Conservation (phyloP, 2,888 invertebrate species). For the Holacanthella duospinosa region DNA sequence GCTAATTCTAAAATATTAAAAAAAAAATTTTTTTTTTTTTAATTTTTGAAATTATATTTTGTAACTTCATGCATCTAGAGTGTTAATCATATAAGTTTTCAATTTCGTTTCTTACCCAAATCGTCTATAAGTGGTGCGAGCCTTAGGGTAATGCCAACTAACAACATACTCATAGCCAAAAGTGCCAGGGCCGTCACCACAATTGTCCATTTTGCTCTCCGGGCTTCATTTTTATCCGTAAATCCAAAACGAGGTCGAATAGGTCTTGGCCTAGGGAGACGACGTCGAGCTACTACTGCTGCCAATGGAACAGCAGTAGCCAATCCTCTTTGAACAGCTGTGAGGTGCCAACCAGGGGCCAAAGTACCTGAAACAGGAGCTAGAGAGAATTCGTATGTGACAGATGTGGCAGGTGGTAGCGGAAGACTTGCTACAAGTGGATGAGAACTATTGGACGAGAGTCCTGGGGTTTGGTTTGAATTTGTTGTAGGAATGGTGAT, state of each 20-base stretch:
- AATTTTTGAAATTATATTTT: too few relatives aligned
- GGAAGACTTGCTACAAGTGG: slow-evolving; percentile 33
- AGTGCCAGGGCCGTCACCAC: slow-evolving; percentile 80
- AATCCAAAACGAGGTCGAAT: slow-evolving; percentile 33
- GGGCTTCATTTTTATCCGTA: slow-evolving; percentile 35
- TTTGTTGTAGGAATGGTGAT: not conserved
- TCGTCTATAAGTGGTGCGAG: slow-evolving; percentile 94
- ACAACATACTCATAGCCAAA: slow-evolving; percentile 73
- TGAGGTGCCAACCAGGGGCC: slow-evolving; percentile 36
- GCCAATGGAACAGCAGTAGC: slow-evolving; percentile 33
- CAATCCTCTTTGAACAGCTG: slow-evolving; percentile 35
- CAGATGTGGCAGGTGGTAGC: slow-evolving; percentile 31
- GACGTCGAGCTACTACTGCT: slow-evolving; percentile 35
- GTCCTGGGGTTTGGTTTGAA: slow-evolving; percentile 9
- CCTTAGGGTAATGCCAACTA: slow-evolving; percentile 80
- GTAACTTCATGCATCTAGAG: too few relatives aligned
- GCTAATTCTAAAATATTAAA: too few relatives aligned
- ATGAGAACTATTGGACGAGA: slow-evolving; percentile 19
- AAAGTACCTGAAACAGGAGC: slow-evolving; percentile 35
- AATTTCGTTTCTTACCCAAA: slow-evolving; percentile 77
- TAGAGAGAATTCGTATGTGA: slow-evolving; percentile 35
- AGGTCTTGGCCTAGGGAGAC: slow-evolving; percentile 30
- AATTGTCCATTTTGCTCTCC: slow-evolving; percentile 73
- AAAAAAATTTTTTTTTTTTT: too few relatives aligned
- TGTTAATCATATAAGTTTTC: too few relatives aligned